phyloP scores from a whole-genome alignment of 1,140 invertebrate genomes.

The Mamestra configurata region DNA sequence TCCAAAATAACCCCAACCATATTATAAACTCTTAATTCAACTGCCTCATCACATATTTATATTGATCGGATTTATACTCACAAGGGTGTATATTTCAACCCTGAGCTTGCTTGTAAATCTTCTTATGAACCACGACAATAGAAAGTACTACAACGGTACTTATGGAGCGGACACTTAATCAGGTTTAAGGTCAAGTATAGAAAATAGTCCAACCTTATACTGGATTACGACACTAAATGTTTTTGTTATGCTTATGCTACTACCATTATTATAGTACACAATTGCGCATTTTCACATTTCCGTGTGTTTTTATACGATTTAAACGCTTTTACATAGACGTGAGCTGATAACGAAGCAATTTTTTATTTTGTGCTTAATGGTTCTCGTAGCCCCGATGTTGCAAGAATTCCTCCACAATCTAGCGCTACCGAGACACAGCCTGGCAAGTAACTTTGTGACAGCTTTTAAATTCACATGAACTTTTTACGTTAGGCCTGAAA shows the following conservation, averaged over 20 bases:
- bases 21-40: background rate
- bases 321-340: too few species aligned
- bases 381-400: background rate
- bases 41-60: background rate
- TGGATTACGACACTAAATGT: too few species aligned
- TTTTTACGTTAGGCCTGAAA: too few species aligned
- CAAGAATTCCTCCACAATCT: background rate
- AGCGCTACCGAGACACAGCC: background rate
- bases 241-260: too few species aligned
- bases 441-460: background rate
- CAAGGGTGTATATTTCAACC: slow-evolving; percentile 1
- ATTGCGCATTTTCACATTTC: too few species aligned
- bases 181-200: background rate
- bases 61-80: background rate
- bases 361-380: background rate
- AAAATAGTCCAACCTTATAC: too few species aligned
- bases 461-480: too few species aligned
- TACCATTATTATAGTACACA: too few species aligned
- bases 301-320: too few species aligned
- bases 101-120: slow-evolving; percentile 5
- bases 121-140: background rate
- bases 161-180: background rate
- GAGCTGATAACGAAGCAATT: too few species aligned
- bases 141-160: background rate
- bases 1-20: background rate